Base-by-base conservation (phyloP, 2,888 invertebrate species). In the Allophyes oxyacanthae region DNA sequence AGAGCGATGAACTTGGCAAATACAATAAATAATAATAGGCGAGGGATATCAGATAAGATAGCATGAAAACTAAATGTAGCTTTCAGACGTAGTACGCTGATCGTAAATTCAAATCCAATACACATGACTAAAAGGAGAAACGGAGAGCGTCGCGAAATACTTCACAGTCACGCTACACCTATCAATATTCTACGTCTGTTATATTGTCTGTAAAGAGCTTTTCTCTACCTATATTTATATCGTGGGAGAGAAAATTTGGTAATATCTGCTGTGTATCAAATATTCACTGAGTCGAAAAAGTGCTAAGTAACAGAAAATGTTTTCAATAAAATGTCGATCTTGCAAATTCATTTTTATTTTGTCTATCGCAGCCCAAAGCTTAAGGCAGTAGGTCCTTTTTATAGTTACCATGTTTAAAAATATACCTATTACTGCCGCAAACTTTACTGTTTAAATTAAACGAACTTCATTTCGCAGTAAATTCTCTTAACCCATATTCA, bases 81-180 rank as follows among this genome's bases (percentile, higher is more conserved):
- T 77, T 76, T 75, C 64, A 71, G 20, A 20, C 20, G 75, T 70
- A 64, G 61, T 62, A 60, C 74, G 54, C 64, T 77, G 74, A 75
- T 82, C 81, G 75, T 83, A 82, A 81, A 83, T 84, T 79, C 78
- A 79, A 82, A 81, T 79, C 68, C 72, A 76, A 79, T 83, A 71
- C 75, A 73, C 70, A 73, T 67, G 73, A 63, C 64, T 75, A 71
- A 79, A 77, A 80, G 72, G 75, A 72, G 73, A 63, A 51, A 53
- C 65, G 54, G 63, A 74, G 66, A 79, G 72, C 71, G 66, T 72
- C 63, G 67, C 64, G 28, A 54, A 78, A 81, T 80, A 70, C 60
- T 71, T 62, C 70, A 45, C 15, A 78, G 79, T 81, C 79, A 83
- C 78, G 82, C 74, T 69, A 78, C 63, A 70, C 57, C 72, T 68